Conservation (phyloP, 2,113 vertebrate genomes). For the Calyptomena viridis region DNA sequence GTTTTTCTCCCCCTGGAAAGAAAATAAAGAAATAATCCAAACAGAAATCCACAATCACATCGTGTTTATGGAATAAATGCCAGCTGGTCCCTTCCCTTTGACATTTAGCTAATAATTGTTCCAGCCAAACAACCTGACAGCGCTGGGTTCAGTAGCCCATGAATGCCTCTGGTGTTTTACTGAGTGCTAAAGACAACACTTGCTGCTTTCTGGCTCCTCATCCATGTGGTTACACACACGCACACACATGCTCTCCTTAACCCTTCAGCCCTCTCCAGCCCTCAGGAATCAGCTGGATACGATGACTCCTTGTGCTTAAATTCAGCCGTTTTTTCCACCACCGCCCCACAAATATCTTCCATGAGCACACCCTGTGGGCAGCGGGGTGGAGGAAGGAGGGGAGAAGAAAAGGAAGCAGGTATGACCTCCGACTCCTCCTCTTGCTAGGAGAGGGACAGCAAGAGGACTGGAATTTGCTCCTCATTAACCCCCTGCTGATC, state of each 20-base stretch:
- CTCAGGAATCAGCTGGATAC: background rate
- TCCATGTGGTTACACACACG: background rate
- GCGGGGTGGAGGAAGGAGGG: background rate
- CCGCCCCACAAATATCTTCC: background rate
- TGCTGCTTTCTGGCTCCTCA: background rate
- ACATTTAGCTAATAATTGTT: conserved; percentile 4
- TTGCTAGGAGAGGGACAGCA: background rate
- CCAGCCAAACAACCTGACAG: background rate
- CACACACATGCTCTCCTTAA: background rate
- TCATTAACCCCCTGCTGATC: background rate
- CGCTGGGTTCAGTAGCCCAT: background rate
- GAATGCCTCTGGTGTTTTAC: background rate
- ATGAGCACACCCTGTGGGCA: background rate
- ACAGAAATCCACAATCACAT: background rate
- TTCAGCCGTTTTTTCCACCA: background rate
- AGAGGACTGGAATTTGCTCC: background rate
- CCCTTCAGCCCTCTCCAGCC: background rate
- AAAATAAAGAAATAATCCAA: background rate
- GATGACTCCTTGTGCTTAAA: background rate
- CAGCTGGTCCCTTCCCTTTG: background rate
- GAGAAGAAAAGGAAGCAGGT: background rate
- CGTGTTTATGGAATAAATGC: background rate
- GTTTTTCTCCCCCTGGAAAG: background rate
- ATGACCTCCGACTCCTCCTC: background rate
- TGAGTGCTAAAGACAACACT: background rate